phyloP scores from a whole-genome alignment of 2,113 vertebrate genomes.

The Cinclus cinclus region DNA sequence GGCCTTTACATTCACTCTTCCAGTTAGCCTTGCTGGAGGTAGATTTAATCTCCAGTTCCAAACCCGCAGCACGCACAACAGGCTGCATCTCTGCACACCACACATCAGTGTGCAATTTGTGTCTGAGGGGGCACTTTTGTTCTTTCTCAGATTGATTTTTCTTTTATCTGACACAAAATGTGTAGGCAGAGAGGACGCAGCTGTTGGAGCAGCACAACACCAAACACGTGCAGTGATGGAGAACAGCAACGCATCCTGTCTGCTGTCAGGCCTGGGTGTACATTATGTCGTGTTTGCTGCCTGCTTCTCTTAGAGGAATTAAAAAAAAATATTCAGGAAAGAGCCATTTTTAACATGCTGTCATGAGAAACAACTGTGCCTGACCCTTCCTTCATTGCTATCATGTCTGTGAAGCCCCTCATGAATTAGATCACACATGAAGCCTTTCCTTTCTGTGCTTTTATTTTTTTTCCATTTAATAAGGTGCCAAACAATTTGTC shows the following conservation, averaged over 20 bases:
- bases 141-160: background rate
- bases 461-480: background rate
- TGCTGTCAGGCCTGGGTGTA: background rate
- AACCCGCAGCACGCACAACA: rapidly evolving
- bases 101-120: background rate
- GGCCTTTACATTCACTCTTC: rapidly evolving
- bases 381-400: background rate
- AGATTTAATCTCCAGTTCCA: background rate
- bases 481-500: background rate
- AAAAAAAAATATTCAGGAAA: background rate
- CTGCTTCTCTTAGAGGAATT: background rate
- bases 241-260: background rate
- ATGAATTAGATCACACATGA: background rate
- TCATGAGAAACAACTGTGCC: background rate
- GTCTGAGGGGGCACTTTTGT: background rate
- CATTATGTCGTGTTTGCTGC: background rate
- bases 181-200: background rate
- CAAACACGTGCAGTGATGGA: background rate
- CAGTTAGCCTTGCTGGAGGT: background rate
- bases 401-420: background rate
- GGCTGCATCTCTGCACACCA: background rate
- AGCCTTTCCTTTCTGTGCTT: background rate
- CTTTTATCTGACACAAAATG: background rate
- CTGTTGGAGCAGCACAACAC: background rate
- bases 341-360: background rate